A percentile compares a stretch with the other conserved stretches of the same genome.
Evolutionary conservation across 2,888 invertebrate species (phyloP).

Genomic region (Bedellia somnulentella): DNA sequence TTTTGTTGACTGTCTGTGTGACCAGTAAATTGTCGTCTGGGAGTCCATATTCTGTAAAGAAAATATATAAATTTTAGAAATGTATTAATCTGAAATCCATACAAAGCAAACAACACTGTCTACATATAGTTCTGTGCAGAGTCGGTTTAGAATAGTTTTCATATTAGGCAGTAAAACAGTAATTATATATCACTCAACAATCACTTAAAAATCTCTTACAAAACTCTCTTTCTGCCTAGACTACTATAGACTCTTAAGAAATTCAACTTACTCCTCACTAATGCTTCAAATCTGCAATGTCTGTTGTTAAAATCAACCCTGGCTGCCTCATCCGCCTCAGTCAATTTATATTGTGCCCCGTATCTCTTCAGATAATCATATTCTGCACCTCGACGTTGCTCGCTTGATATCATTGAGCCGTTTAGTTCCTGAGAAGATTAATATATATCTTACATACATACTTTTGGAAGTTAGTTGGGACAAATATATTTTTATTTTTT

Average conservation of each 20-base stretch:
- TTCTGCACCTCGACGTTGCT: conserved; percentile 83
- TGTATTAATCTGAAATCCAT: not conserved
- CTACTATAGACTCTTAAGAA: not conserved
- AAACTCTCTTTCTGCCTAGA: too few relatives aligned
- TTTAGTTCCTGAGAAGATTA: conserved; percentile 60
- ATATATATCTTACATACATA: not conserved
- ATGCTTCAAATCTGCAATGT: conserved; percentile 75
- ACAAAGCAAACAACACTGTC: not conserved
- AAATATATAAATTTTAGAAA: conserved; percentile 6
- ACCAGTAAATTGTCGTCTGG: conserved; percentile 75
- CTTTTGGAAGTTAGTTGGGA: too few relatives aligned
- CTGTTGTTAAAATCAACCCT: conserved; percentile 61
- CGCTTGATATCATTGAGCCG: conserved; percentile 67
- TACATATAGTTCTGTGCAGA: not conserved
- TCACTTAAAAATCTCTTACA: too few relatives aligned
- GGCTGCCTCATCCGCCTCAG: conserved; percentile 42
- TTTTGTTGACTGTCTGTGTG: conserved; percentile 47
- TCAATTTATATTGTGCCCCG: conserved; percentile 70
- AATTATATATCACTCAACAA: too few relatives aligned
- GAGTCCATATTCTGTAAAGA: conserved; percentile 74
- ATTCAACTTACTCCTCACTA: conserved; percentile 70
- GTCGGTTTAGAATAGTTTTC: not conserved
- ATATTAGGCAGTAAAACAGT: too few relatives aligned
- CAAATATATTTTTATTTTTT: too few relatives aligned
- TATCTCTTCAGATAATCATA: conserved; percentile 88